These are phyloP conservation scores for Recurvirostra avosetta DNA, from an alignment of 2,113 vertebrate genomes.

Conservation along the genomic window DNA sequence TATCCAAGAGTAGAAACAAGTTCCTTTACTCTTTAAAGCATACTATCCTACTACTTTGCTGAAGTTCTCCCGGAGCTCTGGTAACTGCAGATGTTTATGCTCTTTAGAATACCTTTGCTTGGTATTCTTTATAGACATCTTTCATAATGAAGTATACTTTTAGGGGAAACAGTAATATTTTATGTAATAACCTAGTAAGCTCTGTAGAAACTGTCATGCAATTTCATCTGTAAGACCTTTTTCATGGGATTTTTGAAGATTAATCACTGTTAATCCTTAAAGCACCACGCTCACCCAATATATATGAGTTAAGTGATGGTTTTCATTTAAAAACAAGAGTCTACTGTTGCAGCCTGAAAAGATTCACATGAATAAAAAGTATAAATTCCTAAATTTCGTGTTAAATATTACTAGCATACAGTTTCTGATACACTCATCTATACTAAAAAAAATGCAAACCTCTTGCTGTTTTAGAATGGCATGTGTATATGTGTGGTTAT, in stretches of 20 bases:
- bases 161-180: not conserved
- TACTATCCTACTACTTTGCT: not conserved
- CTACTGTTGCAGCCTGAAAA: not conserved
- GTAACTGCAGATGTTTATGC: not conserved
- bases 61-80: not conserved
- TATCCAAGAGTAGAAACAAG: not conserved
- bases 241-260: not conserved
- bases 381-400: conserved; percentile 36
- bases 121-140: not conserved
- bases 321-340: not conserved
- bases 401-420: conserved; percentile 43
- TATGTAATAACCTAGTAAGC: not conserved
- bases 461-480: conserved; percentile 20
- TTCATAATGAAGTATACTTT: not conserved
- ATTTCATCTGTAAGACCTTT: not conserved
- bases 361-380: conserved; percentile 22
- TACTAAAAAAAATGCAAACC: not conserved
- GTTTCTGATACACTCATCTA: conserved; percentile 14
- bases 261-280: conserved; percentile 6
- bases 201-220: not conserved
- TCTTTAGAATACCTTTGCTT: not conserved
- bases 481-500: not conserved
- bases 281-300: not conserved
- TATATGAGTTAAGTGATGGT: not conserved
- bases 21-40: not conserved